Base-by-base conservation (phyloP, 92 coral and sea anemone species). In the Muricea muricata region DNA sequence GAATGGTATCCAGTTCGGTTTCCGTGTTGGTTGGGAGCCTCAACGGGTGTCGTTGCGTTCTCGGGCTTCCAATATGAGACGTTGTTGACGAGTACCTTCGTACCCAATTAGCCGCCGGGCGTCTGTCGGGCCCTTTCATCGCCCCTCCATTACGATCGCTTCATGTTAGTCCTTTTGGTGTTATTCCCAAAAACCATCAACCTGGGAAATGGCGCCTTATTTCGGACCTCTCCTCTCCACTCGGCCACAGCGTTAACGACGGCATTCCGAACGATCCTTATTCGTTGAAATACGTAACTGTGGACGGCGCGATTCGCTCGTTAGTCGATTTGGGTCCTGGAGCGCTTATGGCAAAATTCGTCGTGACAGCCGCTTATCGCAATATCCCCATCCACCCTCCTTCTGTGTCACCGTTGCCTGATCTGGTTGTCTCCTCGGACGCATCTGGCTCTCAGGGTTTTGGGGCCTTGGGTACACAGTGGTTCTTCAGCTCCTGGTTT, bases 191-290 rank as follows among this genome's bases (percentile, higher is more conserved):
- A n/a, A 76, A 78, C 17, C n/a, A 69, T 74, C 86, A 78, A 32
- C 85, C 89, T 11, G 89, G 85, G 34, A 85, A 86, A 24, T 86
- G 81, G 86, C 73, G 81, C 47, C 80, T 86, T 33, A 79, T 79
- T 31, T 37, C 66, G 24, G 85, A 86, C 28, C 29, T 79, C 0
- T 86, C 80, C 21, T 13, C 68, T 31, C 80, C 89, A 0, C 29
- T 12, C 1, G 85, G 11, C 9, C 67, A 67, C 50, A 82, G 86
- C 32, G 79, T 82, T 5, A 82, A 82, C 7, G 79, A 45, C 26
- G 86, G 86, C 23, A 82, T 65, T 31, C 79, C 67, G 5, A 80
- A 63, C 56, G 20, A 24, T 30, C 76, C 54, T 37, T 37, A 37
- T 37, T 37, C 42, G 5, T 37, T 37, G 42, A 37, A 37, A 37